phyloP scores from a whole-genome alignment of 2,888 invertebrate genomes.

The Trypoxylon attenuatum region DNA sequence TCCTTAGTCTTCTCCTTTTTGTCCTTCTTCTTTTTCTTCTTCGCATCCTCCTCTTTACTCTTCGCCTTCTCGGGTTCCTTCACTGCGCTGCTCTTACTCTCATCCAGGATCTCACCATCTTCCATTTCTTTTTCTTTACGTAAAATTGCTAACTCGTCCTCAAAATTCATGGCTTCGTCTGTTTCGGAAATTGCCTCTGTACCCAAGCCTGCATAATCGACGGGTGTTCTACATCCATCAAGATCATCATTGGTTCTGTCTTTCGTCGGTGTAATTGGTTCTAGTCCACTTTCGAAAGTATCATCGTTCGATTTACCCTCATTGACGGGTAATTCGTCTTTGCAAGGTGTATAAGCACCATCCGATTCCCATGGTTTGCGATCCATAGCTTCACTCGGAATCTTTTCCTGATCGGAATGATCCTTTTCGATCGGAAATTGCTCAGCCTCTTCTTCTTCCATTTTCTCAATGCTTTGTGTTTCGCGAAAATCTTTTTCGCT shows the following conservation, averaged over 20 bases:
- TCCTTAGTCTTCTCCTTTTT: conserved; percentile 75
- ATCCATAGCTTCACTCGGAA: background rate
- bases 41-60: conserved; percentile 63
- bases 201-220: conserved; percentile 72
- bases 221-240: conserved; percentile 72
- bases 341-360: conserved; percentile 71
- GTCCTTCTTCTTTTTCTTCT: conserved; percentile 77
- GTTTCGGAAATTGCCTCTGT: conserved; percentile 75
- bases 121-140: conserved; percentile 72
- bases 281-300: conserved; percentile 65
- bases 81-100: conserved; percentile 59
- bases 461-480: conserved; percentile 23
- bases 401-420: conserved; percentile 6
- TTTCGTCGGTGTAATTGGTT: conserved; percentile 70
- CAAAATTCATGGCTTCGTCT: conserved; percentile 72
- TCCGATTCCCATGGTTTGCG: conserved; percentile 67
- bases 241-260: conserved; percentile 64
- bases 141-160: conserved; percentile 70
- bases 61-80: conserved; percentile 68
- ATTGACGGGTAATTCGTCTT: conserved; percentile 67
- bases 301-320: conserved; percentile 39
- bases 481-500: conserved; percentile 16
- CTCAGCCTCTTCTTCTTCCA: conserved; percentile 55
- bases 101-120: conserved; percentile 66
- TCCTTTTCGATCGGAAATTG: conserved; percentile 65